These are phyloP conservation scores for Lasioglossum marginatum DNA, from an alignment of 2,888 invertebrate genomes.

Conservation along the genomic window DNA sequence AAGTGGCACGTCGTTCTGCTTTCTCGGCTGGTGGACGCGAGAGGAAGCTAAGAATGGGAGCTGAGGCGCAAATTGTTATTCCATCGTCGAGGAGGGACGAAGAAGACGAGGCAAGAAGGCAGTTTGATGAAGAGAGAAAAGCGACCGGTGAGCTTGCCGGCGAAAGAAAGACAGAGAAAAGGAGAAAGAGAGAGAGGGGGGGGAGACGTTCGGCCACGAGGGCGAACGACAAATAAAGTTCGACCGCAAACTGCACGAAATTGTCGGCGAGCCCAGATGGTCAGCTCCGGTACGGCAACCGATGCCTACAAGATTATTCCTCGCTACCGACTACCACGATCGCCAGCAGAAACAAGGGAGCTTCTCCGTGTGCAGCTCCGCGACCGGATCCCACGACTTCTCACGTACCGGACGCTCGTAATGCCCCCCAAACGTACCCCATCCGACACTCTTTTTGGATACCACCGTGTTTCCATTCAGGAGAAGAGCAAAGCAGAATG, in stretches of 20 bases:
- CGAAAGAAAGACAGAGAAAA: not conserved
- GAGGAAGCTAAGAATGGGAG: conserved; percentile 58
- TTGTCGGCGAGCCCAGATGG: conserved; percentile 79
- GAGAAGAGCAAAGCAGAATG: conserved; percentile 38
- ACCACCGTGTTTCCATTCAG: conserved; percentile 47
- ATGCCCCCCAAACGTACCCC: conserved; percentile 70
- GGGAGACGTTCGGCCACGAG: conserved; percentile 67
- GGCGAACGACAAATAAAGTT: conserved; percentile 80
- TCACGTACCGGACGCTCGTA: conserved; percentile 78
- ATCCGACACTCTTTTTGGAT: conserved; percentile 47
- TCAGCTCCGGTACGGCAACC: conserved; percentile 70
- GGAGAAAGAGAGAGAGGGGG: conserved; percentile 6
- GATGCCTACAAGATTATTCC: conserved; percentile 75
- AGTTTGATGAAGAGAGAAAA: conserved; percentile 17
- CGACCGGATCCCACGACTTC: conserved; percentile 76
- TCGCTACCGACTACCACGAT: conserved; percentile 71
- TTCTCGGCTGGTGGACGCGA: conserved; percentile 6
- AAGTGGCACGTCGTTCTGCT: conserved; percentile 11
- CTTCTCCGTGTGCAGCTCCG: conserved; percentile 38
- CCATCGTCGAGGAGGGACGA: conserved; percentile 27
- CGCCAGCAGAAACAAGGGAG: conserved; percentile 63
- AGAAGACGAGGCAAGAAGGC: not conserved
- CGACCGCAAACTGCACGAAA: conserved; percentile 81
- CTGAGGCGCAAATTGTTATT: conserved; percentile 70
- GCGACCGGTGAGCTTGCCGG: not conserved